Conservation (phyloP, 2,797 vertebrate genomes). For the Lagocephalus sceleratus region DNA sequence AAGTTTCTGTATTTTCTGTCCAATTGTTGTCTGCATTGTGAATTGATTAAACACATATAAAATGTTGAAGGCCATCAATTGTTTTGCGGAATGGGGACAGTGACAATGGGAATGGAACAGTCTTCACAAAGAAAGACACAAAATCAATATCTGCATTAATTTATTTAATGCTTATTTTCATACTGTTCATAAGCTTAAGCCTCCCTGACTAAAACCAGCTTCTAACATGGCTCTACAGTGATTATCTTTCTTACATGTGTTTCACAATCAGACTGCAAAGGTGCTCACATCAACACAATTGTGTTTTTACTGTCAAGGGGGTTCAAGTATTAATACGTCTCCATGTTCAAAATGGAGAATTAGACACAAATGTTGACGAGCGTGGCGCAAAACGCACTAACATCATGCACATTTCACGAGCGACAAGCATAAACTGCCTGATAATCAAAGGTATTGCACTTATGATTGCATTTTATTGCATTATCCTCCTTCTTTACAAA, state of each 20-base stretch:
- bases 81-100: too few relatives aligned
- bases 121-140: constrained; percentile 7
- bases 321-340: not conserved
- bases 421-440: constrained; percentile 14
- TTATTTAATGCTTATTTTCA: constrained; percentile 44
- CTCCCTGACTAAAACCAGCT: constrained; percentile 15
- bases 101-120: too few relatives aligned
- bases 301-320: not conserved
- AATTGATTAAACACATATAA: too few relatives aligned
- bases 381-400: constrained; percentile 8
- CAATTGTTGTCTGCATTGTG: too few relatives aligned
- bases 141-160: constrained; percentile 16
- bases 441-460: constrained; percentile 42
- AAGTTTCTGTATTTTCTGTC: too few relatives aligned
- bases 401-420: constrained; percentile 52
- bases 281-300: not conserved
- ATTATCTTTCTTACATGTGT: constrained; percentile 5
- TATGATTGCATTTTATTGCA: constrained; percentile 1
- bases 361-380: too few relatives aligned
- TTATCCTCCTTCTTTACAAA: too few relatives aligned
- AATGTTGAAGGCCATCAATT: too few relatives aligned
- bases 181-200: constrained; percentile 36
- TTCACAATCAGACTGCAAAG: constrained; percentile 4
- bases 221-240: constrained; percentile 11
- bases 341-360: too few relatives aligned